Conservation (phyloP, 2,113 vertebrate genomes). For the Carlito syrichta region DNA sequence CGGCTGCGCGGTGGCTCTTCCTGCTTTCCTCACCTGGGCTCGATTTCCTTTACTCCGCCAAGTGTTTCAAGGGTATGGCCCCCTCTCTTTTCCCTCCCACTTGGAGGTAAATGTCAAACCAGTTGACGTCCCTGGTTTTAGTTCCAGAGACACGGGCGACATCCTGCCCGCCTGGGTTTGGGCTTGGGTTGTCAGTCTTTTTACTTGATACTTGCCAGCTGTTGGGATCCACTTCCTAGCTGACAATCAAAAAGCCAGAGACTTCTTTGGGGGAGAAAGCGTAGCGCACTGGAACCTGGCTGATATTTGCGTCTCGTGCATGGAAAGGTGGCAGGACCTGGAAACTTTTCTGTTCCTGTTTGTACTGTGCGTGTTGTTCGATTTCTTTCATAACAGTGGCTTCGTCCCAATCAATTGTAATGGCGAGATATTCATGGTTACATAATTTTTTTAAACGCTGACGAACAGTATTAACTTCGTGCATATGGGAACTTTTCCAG, state of each 20-base stretch:
- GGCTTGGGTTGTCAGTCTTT: too few species aligned
- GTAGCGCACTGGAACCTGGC: background rate
- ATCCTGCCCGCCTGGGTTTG: background rate
- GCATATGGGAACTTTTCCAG: background rate
- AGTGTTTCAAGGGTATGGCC: background rate
- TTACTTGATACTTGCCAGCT: background rate
- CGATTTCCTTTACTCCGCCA: background rate
- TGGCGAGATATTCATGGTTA: background rate
- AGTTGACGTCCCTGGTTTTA: background rate
- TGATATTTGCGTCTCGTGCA: background rate
- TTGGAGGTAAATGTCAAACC: background rate
- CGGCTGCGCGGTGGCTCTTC: background rate
- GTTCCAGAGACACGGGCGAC: background rate
- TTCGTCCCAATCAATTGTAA: too few species aligned
- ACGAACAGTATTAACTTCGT: background rate
- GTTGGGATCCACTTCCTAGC: background rate
- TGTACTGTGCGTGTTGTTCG: background rate
- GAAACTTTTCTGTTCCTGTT: background rate
- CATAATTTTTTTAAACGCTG: background rate
- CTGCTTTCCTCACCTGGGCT: background rate
- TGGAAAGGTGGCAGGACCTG: background rate
- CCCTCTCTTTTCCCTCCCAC: background rate
- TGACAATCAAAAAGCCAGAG: background rate
- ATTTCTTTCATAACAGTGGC: background rate
- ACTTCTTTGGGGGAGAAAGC: background rate